Conservation (phyloP, 2,113 vertebrate genomes). For the Verasper variegatus region DNA sequence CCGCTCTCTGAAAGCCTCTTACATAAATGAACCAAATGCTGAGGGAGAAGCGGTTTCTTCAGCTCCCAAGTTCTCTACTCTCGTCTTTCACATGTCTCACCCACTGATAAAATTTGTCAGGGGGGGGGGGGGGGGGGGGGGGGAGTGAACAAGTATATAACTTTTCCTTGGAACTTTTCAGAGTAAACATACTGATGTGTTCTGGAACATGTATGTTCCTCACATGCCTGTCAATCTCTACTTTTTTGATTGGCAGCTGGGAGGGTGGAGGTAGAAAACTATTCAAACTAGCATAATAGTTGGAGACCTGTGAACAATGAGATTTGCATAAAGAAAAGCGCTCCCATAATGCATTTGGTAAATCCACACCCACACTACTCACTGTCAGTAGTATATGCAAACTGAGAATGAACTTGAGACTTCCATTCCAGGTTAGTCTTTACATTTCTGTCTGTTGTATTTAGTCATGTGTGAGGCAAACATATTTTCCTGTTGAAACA, state of each 20-base stretch:
- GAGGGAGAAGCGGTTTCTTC: slow-evolving; percentile 27
- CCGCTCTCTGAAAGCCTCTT: slow-evolving; percentile 59
- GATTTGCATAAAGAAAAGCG: slow-evolving; percentile 25
- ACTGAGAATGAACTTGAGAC: slow-evolving; percentile 3
- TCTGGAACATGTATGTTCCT: slow-evolving; percentile 8
- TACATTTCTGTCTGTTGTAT: neutral
- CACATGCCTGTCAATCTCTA: slow-evolving; percentile 8
- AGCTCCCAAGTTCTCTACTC: slow-evolving; percentile 7
- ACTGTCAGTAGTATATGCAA: neutral
- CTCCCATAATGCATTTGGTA: neutral
- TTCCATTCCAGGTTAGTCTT: neutral
- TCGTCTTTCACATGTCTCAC: slow-evolving; percentile 7
- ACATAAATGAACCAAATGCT: slow-evolving; percentile 61
- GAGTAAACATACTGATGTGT: neutral
- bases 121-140: neutral
- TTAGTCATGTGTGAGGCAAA: neutral
- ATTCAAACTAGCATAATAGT: slow-evolving; percentile 36
- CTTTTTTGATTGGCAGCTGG: slow-evolving; percentile 36
- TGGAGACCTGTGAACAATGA: neutral
- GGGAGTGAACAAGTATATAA: too few species aligned
- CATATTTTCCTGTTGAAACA: neutral
- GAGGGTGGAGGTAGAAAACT: slow-evolving; percentile 4
- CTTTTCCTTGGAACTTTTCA: neutral
- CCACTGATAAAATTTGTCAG: neutral
- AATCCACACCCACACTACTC: slow-evolving; percentile 17